Base-by-base conservation (phyloP, 2,888 invertebrate species). In the Nymphalis c-album region DNA sequence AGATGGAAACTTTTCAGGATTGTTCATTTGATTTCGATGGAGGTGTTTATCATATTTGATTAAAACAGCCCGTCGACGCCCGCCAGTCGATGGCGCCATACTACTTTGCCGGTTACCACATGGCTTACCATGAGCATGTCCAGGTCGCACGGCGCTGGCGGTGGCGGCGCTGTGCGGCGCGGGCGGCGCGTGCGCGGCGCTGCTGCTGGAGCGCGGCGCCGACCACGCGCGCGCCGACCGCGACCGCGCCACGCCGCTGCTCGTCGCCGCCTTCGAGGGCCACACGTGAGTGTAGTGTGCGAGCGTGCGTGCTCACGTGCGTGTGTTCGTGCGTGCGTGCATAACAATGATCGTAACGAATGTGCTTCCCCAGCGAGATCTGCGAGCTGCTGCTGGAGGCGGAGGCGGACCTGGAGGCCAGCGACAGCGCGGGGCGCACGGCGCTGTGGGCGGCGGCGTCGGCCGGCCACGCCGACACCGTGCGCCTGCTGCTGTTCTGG, bases 361-460 rank as follows among this genome's bases (percentile, higher is more conserved):
- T 51, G 2, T 35, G 7, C 16, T 31, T 13, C 58, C 35, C 0
- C 78, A 95, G 96, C 17, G 98, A 98, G 77, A 97, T 97, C 26
- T 98, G 97, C 84, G 98, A 98, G 85, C 90, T 98, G 26, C 93
- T 98, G 0, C 90, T 98, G 60, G 98, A 98, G 83, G 96, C 96
- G 80, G 98, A 98, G 70, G 98, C 98, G 1, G 98, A 98, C 84
- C 96, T 97, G 0, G 98, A 98, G 84, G 96, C 97, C 68, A 94
- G 94, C 58, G 98, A 98, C 83, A 94, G 94, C 63, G 95, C 95
- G 68, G 97, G 97, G 0, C 94, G 97, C 61, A 96, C 97, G 1
- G 97, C 97, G 3, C 90, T 98, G 72, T 98, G 98, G 96, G 98
- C 98, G 10, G 98, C 98, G 0, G 98, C 98, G 8, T 96, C 97